A percentile compares a stretch with the other conserved stretches of the same genome.
Evolutionary conservation across 2,113 vertebrate genomes (phyloP).

Genomic region (Silurus meridionalis): DNA sequence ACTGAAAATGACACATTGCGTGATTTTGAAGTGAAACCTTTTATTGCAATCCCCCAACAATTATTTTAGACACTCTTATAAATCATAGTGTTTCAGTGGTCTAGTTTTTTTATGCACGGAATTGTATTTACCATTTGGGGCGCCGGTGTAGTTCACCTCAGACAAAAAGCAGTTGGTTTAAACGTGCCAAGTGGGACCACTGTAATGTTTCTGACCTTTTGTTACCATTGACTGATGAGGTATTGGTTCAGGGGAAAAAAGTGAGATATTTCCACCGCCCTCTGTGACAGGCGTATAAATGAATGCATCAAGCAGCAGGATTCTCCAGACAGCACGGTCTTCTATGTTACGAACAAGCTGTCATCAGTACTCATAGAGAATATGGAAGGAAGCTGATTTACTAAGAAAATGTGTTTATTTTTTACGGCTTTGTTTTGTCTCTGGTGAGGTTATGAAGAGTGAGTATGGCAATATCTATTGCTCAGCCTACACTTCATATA

Average conservation of each 20-base stretch:
- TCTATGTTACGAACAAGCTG: conserved; percentile 38
- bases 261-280: conserved; percentile 53
- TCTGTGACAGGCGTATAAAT: conserved; percentile 57
- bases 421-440: background rate
- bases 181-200: conserved; percentile 40
- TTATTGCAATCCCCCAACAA: conserved; percentile 13
- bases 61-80: conserved; percentile 15
- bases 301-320: conserved; percentile 49
- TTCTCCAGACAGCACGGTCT: conserved; percentile 47
- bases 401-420: conserved; percentile 27
- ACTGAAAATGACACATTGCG: conserved; percentile 1
- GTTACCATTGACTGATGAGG: conserved; percentile 54
- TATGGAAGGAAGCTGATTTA: conserved; percentile 17
- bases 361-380: conserved; percentile 44
- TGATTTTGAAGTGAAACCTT: background rate
- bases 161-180: conserved; percentile 41
- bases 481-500: conserved; percentile 21
- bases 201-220: conserved; percentile 59
- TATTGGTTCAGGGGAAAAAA: conserved; percentile 52
- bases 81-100: background rate
- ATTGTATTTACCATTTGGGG: conserved; percentile 45
- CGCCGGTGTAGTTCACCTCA: conserved; percentile 44
- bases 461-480: conserved; percentile 17
- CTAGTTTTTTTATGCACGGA: conserved; percentile 13
- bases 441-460: background rate